Conservation (phyloP, 1,140 invertebrate genomes). For the Drosophila lowei region DNA sequence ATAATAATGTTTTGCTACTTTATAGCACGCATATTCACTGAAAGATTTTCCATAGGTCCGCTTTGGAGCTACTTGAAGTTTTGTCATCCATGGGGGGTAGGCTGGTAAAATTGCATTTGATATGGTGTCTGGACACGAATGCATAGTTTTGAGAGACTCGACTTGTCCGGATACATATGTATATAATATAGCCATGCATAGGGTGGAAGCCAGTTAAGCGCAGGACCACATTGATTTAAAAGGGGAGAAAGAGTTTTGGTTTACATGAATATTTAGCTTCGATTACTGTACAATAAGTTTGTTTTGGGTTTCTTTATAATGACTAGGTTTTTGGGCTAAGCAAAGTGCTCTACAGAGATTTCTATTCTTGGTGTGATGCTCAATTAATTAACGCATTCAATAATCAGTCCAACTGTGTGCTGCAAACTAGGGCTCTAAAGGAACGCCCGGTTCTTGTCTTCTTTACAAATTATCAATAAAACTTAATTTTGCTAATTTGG, state of each 20-base stretch:
- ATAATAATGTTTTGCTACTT: constrained; percentile 46
- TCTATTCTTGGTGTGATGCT: constrained; percentile 47
- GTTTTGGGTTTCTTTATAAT: constrained; percentile 39
- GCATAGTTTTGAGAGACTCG: constrained; percentile 42
- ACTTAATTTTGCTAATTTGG: constrained; percentile 78
- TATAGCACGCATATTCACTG: constrained; percentile 45
- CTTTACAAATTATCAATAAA: constrained; percentile 50
- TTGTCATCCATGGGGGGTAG: neutral
- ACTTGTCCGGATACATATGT: constrained; percentile 10
- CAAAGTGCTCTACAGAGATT: constrained; percentile 53
- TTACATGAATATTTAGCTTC: constrained; percentile 22
- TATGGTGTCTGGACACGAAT: constrained; percentile 37
- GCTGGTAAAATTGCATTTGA: constrained; percentile 38
- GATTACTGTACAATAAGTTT: constrained; percentile 65
- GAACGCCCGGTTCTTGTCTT: constrained; percentile 1
- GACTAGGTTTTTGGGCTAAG: constrained; percentile 66
- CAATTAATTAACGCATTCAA: constrained; percentile 50
- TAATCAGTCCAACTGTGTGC: constrained; percentile 62
- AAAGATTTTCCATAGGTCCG: constrained; percentile 25
- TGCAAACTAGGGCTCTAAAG: constrained; percentile 12
- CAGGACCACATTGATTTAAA: constrained; percentile 20
- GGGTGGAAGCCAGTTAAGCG: constrained; percentile 46
- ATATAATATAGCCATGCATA: constrained; percentile 28
- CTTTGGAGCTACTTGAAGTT: constrained; percentile 15
- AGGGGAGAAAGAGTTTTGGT: constrained; percentile 2